Evolutionary conservation across 2,888 invertebrate genomes (phyloP).

Genomic region (Sylvicola fuscatus): DNA sequence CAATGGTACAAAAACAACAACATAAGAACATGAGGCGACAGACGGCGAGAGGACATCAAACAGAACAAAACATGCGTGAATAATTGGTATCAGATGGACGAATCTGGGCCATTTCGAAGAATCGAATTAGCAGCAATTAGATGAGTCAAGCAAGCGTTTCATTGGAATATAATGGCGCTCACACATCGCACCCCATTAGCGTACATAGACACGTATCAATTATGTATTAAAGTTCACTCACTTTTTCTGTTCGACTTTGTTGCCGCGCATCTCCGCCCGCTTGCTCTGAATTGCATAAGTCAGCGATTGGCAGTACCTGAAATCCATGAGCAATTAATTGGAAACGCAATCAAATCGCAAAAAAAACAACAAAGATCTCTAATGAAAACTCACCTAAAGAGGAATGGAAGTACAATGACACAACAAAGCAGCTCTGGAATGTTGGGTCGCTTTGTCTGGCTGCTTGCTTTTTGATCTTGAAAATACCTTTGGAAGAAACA

Average conservation of each 20-base stretch:
- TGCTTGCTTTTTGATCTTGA: slow-evolving; percentile 12
- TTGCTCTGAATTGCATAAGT: slow-evolving; percentile 14
- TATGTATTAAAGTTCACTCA: slow-evolving; percentile 4
- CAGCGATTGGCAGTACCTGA: slow-evolving; percentile 14
- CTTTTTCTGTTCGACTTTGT: slow-evolving; percentile 13
- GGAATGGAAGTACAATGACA: slow-evolving; percentile 14
- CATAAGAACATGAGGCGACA: too few species aligned
- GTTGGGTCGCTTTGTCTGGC: slow-evolving; percentile 7
- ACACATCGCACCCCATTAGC: background rate
- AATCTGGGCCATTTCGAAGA: too few species aligned
- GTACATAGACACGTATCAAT: background rate
- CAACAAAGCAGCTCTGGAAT: slow-evolving; percentile 10
- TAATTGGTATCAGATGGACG: too few species aligned
- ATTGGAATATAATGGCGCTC: background rate
- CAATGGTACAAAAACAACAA: slow-evolving; percentile 1
- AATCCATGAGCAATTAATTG: background rate
- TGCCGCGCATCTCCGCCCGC: slow-evolving; percentile 11
- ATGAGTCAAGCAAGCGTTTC: too few species aligned
- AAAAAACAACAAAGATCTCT: background rate
- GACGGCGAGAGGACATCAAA: too few species aligned
- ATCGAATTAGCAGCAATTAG: too few species aligned
- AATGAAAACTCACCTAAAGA: slow-evolving; percentile 12
- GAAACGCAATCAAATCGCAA: background rate
- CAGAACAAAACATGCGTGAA: background rate
- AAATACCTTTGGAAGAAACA: slow-evolving; percentile 11